A percentile compares a stretch with the other conserved stretches of the same genome.
Evolutionary conservation across 37 sponge, comb jelly and placozoan species (phyloP).

Genomic region (Chondrilla cf. caribensis): DNA sequence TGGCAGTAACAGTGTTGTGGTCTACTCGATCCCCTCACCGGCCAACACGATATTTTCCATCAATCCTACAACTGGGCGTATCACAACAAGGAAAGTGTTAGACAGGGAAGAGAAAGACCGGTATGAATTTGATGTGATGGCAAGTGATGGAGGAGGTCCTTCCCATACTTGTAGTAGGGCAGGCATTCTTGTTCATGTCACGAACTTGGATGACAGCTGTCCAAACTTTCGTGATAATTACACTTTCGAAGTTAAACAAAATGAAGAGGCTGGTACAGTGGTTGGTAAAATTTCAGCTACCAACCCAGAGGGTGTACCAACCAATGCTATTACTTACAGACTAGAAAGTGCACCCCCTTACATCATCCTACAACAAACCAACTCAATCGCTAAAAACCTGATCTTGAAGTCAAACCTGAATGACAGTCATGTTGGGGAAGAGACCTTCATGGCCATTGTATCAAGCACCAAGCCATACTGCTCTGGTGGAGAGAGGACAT

Average conservation of each 20-base stretch:
- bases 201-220: not conserved
- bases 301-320: not conserved
- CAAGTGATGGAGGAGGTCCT: not conserved
- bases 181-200: not conserved
- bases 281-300: not conserved
- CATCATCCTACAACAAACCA: no score
- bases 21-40: not conserved
- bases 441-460: not conserved
- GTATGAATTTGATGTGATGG: not conserved
- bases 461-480: not conserved
- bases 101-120: not conserved
- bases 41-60: not conserved
- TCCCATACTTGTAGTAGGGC: not conserved
- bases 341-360: no score
- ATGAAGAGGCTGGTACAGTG: not conserved
- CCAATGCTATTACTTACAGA: no score
- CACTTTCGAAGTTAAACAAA: not conserved
- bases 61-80: not conserved
- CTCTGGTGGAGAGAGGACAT: no score
- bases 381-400: no score
- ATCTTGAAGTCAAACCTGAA: not conserved
- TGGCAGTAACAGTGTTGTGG: not conserved
- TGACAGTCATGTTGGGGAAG: not conserved
- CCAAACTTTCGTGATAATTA: not conserved
- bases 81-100: not conserved